Conservation (phyloP, 2,888 invertebrate species). For the Colletes collaris region DNA sequence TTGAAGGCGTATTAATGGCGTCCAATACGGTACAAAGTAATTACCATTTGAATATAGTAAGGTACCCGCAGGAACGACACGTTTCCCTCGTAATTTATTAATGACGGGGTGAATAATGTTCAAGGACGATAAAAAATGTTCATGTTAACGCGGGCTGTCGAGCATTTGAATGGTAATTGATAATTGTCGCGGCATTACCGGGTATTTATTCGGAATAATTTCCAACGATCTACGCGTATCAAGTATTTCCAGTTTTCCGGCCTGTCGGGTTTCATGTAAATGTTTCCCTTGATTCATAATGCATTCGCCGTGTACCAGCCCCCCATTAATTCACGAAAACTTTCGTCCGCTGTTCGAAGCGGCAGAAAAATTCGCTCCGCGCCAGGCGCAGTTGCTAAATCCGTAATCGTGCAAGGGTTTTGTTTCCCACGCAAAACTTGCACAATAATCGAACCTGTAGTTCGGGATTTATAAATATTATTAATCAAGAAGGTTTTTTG, state of each 20-base stretch:
- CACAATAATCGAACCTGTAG: neutral
- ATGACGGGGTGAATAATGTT: neutral
- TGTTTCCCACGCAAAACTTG: neutral
- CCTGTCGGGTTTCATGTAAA: neutral
- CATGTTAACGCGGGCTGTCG: neutral
- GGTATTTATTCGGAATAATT: constrained; percentile 9
- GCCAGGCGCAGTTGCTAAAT: constrained; percentile 1
- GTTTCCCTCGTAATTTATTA: constrained; percentile 1
- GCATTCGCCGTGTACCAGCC: constrained; percentile 2
- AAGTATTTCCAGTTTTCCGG: constrained; percentile 5
- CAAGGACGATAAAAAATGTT: neutral
- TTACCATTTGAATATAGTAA: constrained; percentile 46
- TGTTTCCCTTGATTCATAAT: constrained; percentile 17
- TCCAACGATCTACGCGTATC: neutral
- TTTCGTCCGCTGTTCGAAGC: neutral
- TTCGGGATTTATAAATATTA: neutral
- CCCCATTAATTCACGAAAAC: constrained; percentile 11
- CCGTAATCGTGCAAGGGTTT: neutral
- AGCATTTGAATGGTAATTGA: neutral
- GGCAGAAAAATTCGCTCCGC: constrained; percentile 9
- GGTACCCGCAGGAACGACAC: neutral
- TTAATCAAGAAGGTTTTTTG: no score
- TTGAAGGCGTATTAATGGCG: constrained; percentile 54
- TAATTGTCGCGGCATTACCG: constrained; percentile 2
- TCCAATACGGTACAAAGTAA: constrained; percentile 4